phyloP scores from a whole-genome alignment of 2,113 vertebrate genomes.

The Chaetodon auriga region DNA sequence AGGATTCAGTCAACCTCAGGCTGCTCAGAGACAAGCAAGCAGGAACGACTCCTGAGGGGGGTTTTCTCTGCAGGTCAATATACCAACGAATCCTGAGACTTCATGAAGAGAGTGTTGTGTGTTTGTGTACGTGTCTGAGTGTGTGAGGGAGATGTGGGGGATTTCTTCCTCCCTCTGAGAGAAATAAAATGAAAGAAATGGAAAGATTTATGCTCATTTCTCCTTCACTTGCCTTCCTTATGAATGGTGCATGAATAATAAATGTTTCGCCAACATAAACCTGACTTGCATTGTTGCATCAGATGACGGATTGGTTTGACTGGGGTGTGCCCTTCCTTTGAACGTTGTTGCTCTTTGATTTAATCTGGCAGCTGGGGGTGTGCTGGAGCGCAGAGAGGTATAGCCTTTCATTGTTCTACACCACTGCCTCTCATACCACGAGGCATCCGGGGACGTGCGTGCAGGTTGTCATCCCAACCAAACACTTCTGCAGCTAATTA shows the following conservation, averaged over 20 bases:
- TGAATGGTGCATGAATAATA: conserved; percentile 69
- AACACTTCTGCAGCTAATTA: conserved; percentile 56
- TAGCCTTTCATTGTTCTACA: conserved; percentile 51
- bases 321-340: conserved; percentile 56
- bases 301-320: conserved; percentile 64
- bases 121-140: conserved; percentile 20
- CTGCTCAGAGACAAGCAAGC: conserved; percentile 18
- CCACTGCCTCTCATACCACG: conserved; percentile 31
- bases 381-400: conserved; percentile 48
- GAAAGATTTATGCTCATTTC: conserved; percentile 50
- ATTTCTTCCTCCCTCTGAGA: conserved; percentile 25
- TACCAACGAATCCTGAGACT: conserved; percentile 41
- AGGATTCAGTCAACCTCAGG: conserved; percentile 6
- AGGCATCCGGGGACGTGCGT: conserved; percentile 13
- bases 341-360: conserved; percentile 64
- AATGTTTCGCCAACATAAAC: conserved; percentile 61
- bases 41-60: conserved; percentile 9
- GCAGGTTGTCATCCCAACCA: conserved; percentile 47
- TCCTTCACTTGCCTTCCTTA: conserved; percentile 41
- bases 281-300: conserved; percentile 57
- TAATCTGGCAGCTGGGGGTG: conserved; percentile 59
- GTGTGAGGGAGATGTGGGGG: background rate
- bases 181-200: conserved; percentile 44
- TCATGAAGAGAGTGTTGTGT: background rate
- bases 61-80: conserved; percentile 56